These are phyloP conservation scores for Crossoptilon crossoptilon DNA, from an alignment of 2,797 vertebrate species.

Conservation along the genomic window DNA sequence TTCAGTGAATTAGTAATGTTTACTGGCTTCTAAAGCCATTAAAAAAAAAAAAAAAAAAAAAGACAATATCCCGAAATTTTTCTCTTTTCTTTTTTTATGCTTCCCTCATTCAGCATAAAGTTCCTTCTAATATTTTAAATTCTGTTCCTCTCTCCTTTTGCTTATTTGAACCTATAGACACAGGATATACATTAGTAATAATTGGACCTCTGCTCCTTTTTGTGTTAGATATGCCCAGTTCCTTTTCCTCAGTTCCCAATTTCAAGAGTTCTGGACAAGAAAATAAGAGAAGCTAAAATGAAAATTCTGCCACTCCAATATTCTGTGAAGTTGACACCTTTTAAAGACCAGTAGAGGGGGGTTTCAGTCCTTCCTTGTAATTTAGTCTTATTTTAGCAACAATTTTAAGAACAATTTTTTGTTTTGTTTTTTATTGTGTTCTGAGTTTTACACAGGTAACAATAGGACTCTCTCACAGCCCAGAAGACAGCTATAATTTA, in stretches of 20 bases:
- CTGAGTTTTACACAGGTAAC: not conserved
- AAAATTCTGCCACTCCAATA: not conserved
- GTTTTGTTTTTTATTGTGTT: not conserved
- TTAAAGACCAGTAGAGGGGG: not conserved
- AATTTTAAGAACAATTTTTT: not conserved
- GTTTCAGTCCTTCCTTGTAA: not conserved
- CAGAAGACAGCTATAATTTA: not conserved
- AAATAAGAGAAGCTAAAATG: not conserved
- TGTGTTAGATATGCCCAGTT: not conserved
- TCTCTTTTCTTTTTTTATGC: not conserved
- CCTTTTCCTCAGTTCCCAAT: not conserved
- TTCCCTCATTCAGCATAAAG: constrained; percentile 11
- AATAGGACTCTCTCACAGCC: not conserved
- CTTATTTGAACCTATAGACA: not conserved
- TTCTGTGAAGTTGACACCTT: not conserved
- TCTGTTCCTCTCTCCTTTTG: not conserved
- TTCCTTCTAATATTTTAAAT: not conserved
- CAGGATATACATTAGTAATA: not conserved
- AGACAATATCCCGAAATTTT: not conserved
- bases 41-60: not conserved
- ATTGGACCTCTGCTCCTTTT: not conserved
- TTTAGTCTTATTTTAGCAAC: not conserved
- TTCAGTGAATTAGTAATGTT: not conserved
- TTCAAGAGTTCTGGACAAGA: not conserved
- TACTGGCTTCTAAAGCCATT: not conserved